phyloP scores from a whole-genome alignment of 2,888 invertebrate genomes.

The Diloba caeruleocephala region DNA sequence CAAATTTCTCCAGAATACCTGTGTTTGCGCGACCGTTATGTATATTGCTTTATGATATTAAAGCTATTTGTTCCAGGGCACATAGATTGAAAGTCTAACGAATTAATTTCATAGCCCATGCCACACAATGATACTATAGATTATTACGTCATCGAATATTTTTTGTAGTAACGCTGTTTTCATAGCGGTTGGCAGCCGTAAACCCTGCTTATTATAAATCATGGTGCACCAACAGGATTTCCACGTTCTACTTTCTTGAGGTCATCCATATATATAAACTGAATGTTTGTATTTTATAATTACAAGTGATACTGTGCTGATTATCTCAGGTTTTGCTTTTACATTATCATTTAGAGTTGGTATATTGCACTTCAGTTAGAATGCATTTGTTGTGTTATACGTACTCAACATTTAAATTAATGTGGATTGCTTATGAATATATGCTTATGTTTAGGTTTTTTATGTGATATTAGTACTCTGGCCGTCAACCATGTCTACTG shows the following conservation, averaged over 20 bases:
- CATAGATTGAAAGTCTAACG: not conserved
- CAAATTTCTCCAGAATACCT: slow-evolving; percentile 48
- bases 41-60: slow-evolving; percentile 38
- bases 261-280: not conserved
- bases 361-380: slow-evolving; percentile 27
- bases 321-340: slow-evolving; percentile 24
- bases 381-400: slow-evolving; percentile 41
- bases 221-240: too few relatives aligned
- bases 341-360: slow-evolving; percentile 14
- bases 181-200: too few relatives aligned
- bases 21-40: slow-evolving; percentile 25
- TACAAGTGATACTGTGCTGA: slow-evolving; percentile 1
- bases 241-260: slow-evolving; percentile 21
- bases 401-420: slow-evolving; percentile 23
- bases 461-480: slow-evolving; percentile 38
- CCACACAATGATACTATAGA: too few relatives aligned
- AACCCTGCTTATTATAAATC: too few relatives aligned
- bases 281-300: too few relatives aligned
- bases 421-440: too few relatives aligned
- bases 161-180: too few relatives aligned
- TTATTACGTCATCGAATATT: too few relatives aligned
- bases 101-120: not conserved
- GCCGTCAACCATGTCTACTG: slow-evolving; percentile 30
- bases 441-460: slow-evolving; percentile 25
- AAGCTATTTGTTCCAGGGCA: slow-evolving; percentile 22